These are phyloP conservation scores for Gadus macrocephalus DNA, from an alignment of 2,113 vertebrate species.

Conservation along the genomic window DNA sequence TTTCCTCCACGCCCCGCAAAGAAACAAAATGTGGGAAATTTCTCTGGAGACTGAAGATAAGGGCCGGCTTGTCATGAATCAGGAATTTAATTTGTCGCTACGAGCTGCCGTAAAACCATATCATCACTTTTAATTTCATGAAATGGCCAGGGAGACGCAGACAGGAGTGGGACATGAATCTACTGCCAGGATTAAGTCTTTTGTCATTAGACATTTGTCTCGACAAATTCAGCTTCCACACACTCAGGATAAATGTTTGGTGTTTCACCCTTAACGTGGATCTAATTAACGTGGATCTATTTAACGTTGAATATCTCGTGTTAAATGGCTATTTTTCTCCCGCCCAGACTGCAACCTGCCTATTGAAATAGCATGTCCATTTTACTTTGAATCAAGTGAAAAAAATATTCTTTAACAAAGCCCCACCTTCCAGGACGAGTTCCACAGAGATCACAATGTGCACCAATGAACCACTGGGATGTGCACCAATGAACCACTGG, in stretches of 20 bases:
- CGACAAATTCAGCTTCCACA: slow-evolving; percentile 18
- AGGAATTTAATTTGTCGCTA: slow-evolving; percentile 42
- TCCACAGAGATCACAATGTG: neutral
- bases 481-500: no score
- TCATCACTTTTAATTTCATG: slow-evolving; percentile 37
- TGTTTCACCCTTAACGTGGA: slow-evolving; percentile 9
- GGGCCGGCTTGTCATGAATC: slow-evolving; percentile 25
- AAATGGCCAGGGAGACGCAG: slow-evolving; percentile 20
- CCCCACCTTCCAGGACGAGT: no score
- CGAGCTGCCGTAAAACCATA: slow-evolving; percentile 25
- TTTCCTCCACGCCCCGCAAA: slow-evolving; percentile 45
- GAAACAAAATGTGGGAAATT: slow-evolving; percentile 47
- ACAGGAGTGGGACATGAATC: slow-evolving; percentile 16
- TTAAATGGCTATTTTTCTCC: neutral
- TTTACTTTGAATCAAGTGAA: neutral
- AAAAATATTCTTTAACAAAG: slow-evolving; percentile 1
- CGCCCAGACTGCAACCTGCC: neutral
- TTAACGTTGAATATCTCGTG: neutral
- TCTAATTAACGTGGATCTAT: neutral
- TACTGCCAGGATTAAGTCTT: slow-evolving; percentile 13
- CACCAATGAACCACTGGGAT: neutral
- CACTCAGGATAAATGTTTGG: neutral
- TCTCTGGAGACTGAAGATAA: slow-evolving; percentile 48
- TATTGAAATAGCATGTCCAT: neutral
- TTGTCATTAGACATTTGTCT: slow-evolving; percentile 23